A percentile compares a stretch with the other conserved stretches of the same genome.
Conservation (phyloP, 30 jellyfish, hydroid and myxozoan species). For the Pelagia noctiluca region DNA sequence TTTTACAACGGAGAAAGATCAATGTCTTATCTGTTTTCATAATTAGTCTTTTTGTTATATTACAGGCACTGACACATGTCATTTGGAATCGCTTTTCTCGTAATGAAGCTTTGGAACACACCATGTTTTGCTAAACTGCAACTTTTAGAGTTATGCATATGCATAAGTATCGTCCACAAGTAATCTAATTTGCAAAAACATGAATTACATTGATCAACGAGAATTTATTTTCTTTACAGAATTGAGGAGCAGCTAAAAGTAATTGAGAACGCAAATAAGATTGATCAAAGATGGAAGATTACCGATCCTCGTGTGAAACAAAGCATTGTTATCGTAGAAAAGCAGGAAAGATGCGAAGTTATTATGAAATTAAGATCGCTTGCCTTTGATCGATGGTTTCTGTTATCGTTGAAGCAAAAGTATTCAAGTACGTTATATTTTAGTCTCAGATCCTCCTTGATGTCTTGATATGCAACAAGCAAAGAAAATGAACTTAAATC, state of each 20-base stretch:
- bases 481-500: background rate
- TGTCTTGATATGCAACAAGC: background rate
- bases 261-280: background rate
- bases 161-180: background rate
- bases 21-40: background rate
- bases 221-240: background rate
- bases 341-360: constrained; percentile 4
- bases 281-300: constrained; percentile 19
- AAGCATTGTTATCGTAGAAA: constrained; percentile 3
- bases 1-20: background rate
- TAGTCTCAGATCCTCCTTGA: background rate
- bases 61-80: background rate
- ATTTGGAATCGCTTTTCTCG: background rate
- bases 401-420: constrained; percentile 16
- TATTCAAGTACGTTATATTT: constrained; percentile 9
- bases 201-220: background rate
- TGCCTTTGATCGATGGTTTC: constrained; percentile 33
- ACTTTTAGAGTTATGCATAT: background rate
- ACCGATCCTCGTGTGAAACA: constrained; percentile 24
- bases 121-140: background rate
- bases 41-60: background rate
- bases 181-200: background rate
- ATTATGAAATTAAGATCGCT: constrained; percentile 21
- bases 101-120: background rate
- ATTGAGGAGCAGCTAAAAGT: constrained; percentile 6